Base-by-base conservation (phyloP, 1,140 invertebrate species). In the Reticulitermes speratus region DNA sequence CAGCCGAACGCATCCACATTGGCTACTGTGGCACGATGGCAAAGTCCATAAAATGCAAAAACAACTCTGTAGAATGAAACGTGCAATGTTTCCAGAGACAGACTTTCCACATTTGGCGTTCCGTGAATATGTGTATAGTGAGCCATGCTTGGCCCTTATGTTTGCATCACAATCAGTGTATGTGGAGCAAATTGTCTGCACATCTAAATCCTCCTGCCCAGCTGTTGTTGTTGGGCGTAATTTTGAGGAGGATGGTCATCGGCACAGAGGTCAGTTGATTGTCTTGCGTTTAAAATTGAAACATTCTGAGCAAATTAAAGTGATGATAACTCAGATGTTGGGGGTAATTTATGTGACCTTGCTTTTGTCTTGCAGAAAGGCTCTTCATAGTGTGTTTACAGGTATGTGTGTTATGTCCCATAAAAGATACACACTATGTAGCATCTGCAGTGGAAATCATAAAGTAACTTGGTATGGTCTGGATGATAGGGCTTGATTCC, bases 141-240 rank as follows among this genome's bases (percentile, higher is more conserved):
- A 75, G 14, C 65, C 65, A 75, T 75, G 25, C n/a, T 75, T 75
- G 65, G 65, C 65, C 65, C 65, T 75, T 30, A 75, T 75, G 65
- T 75, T 75, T 75, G 65, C 65, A 30, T 75, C 65, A n/a, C 25
- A 30, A 8, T 5, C 65, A 75, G 65, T 75, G 65, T 75, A n/a
- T 75, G n/a, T 25, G n/a, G 25, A 25, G n/a, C 25, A 16, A 14
- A 25, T 75, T 30, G 3, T 75, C 25, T 75, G 65, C 65, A 75
- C 65, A 75, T 75, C n/a, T 30, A 75, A 75, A 75, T 75, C 25
- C 65, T 75, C 65, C n/a, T 75, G 65, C n/a, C 65, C 65, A n/a
- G 65, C 25, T 75, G 25, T 75, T n/a, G n/a, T 25, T 25, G 25
- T 6, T 30, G 14, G 25, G 5, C 65, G 14, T 11, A 75, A 30